A percentile compares a stretch with the other conserved stretches of the same genome.
These are phyloP conservation scores for Camptogramma bilineatum DNA, from an alignment of 2,888 invertebrate species.

Conservation along the genomic window DNA sequence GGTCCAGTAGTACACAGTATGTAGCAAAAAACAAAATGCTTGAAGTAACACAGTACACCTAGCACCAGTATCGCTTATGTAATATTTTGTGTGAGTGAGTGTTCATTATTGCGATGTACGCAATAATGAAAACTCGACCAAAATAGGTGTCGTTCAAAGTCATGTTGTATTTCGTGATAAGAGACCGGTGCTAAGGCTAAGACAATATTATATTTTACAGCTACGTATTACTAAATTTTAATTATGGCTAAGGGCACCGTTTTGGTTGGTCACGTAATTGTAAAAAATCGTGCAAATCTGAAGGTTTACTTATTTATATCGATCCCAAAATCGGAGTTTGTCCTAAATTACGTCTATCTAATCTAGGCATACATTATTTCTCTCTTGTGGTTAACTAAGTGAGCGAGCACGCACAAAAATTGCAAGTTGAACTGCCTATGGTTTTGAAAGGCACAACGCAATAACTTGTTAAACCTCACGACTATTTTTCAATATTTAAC, in stretches of 20 bases:
- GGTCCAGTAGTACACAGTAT: no score
- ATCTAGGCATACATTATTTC: conserved; percentile 66
- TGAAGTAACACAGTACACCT: not conserved
- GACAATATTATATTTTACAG: not conserved
- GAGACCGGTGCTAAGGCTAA: not conserved
- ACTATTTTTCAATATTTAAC: conserved; percentile 21
- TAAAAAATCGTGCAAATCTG: conserved; percentile 21
- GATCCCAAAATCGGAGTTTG: conserved; percentile 46
- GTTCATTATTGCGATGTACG: not conserved
- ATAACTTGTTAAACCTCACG: conserved; percentile 13
- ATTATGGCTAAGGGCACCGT: conserved; percentile 5
- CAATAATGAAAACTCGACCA: not conserved
- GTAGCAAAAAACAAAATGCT: not conserved
- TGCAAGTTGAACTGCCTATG: conserved; percentile 11
- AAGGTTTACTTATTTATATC: conserved; percentile 13
- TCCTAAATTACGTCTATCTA: conserved; percentile 60
- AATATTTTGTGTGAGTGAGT: no score
- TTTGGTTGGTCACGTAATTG: conserved; percentile 1
- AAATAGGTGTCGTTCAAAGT: not conserved
- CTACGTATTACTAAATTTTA: not conserved
- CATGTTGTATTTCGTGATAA: not conserved
- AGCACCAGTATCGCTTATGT: not conserved
- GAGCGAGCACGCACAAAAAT: conserved; percentile 31
- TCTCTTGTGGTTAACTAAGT: conserved; percentile 62
- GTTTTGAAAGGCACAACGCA: conserved; percentile 28